A percentile compares a stretch with the other conserved stretches of the same genome.
These are phyloP conservation scores for Elysia chlorotica DNA, from an alignment of 1,140 invertebrate genomes.

Conservation along the genomic window DNA sequence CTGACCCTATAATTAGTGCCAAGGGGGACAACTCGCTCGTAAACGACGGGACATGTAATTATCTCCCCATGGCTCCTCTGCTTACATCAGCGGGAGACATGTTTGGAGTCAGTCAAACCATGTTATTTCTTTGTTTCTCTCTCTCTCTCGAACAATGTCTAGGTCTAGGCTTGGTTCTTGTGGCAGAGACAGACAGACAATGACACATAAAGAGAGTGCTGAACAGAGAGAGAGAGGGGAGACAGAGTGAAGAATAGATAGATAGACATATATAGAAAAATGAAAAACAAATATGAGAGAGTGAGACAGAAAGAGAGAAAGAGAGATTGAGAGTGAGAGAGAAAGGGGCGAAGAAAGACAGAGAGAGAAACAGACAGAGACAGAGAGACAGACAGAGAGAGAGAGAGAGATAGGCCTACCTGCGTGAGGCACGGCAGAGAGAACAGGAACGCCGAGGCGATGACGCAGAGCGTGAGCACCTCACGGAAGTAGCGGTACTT, in stretches of 20 bases:
- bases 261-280: not conserved
- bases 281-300: not conserved
- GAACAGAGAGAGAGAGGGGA: not conserved
- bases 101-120: too few species aligned
- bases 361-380: conserved; percentile 1
- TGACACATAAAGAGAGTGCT: not conserved
- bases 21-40: too few species aligned
- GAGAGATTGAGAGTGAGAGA: not conserved
- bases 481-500: conserved; percentile 65
- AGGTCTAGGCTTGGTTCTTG: too few species aligned
- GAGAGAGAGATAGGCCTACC: conserved; percentile 65
- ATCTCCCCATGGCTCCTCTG: too few species aligned
- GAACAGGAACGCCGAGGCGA: conserved; percentile 68
- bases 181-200: not conserved
- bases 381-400: not conserved
- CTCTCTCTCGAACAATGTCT: too few species aligned
- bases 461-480: conserved; percentile 72
- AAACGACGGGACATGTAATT: too few species aligned
- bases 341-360: not conserved
- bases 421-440: conserved; percentile 77
- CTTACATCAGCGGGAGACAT: too few species aligned
- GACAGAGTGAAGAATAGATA: not conserved
- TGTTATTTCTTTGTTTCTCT: too few species aligned
- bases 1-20: too few species aligned
- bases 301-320: not conserved